These are phyloP conservation scores for Grammomys dolichurus DNA, from an alignment of 2,113 vertebrate species.

Conservation along the genomic window DNA sequence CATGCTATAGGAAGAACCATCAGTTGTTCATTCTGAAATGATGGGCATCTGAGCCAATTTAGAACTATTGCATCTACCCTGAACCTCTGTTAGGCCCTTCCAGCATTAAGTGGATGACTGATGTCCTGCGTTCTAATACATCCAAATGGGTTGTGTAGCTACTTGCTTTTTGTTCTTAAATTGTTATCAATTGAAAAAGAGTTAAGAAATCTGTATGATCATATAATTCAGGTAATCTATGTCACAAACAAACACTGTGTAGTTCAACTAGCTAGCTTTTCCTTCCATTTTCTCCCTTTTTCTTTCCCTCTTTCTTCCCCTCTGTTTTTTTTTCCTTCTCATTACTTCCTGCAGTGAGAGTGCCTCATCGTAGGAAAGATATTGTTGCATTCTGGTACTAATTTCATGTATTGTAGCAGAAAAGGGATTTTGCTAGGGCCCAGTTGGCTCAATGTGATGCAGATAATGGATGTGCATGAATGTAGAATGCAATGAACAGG, in stretches of 20 bases:
- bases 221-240: not conserved
- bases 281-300: accelerated
- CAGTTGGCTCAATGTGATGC: not conserved
- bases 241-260: not conserved
- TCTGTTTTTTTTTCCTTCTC: too few species aligned
- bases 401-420: not conserved
- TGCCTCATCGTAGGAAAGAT: not conserved
- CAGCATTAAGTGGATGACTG: not conserved
- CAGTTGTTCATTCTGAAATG: not conserved
- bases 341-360: not conserved
- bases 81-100: not conserved
- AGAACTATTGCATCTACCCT: not conserved
- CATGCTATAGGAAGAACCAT: not conserved
- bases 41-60: not conserved
- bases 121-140: not conserved
- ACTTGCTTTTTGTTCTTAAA: not conserved
- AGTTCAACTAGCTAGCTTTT: not conserved
- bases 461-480: not conserved
- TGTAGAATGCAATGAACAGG: too few species aligned
- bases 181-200: not conserved
- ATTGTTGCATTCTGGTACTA: not conserved
- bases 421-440: not conserved
- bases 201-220: not conserved
- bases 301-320: accelerated
- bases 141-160: not conserved